Base-by-base conservation (phyloP, 2,888 invertebrate species). In the Ophioninae sp. region DNA sequence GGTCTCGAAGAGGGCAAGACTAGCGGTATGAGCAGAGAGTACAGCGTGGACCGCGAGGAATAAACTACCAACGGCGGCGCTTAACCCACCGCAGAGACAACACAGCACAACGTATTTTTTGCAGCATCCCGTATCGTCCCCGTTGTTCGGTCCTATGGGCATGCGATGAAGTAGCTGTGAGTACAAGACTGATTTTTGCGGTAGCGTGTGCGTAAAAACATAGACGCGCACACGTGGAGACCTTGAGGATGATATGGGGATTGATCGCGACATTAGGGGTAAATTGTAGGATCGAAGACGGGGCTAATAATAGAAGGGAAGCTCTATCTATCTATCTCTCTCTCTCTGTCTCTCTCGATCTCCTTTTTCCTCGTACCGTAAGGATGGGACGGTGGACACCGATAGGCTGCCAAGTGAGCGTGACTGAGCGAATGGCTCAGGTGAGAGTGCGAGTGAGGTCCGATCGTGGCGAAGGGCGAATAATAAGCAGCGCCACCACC, bases 51-150 rank as follows among this genome's bases (percentile, higher is more conserved):
- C 96, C 0, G 96, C 96, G 7, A 97, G 95, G 91, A 97, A 95
- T 84, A 97, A 94, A 20, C 96, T 95, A 17, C 97, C 97, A 84
- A 97, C 94, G 44, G 97, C 95, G 3, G 96, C 95, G 5, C 97
- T 96, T 81, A 97, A 93, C 6, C 96, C 96, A 0, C 97, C 97
- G 90, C 97, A 97, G 2, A 96, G 96, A 86, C 96, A 96, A 90
- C 97, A 97, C 94, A 97, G 95, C 93, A 97, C 95, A 71, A 97
- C 97, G 93, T 97, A 97, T 93, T 97, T 97, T 88, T 92, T 93
- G 89, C 92, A 93, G 85, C 92, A 93, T 65, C 90, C 90, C 69
- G 90, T 90, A 75, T 81, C 79, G 79, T 90, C 91, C 9, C 90
- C 89, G 67, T 80, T 86, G 77, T 87, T 84, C n/a, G 86, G 84